Evolutionary conservation across 1,140 invertebrate genomes (phyloP).

Genomic region (Meloidogyne chitwoodi): DNA sequence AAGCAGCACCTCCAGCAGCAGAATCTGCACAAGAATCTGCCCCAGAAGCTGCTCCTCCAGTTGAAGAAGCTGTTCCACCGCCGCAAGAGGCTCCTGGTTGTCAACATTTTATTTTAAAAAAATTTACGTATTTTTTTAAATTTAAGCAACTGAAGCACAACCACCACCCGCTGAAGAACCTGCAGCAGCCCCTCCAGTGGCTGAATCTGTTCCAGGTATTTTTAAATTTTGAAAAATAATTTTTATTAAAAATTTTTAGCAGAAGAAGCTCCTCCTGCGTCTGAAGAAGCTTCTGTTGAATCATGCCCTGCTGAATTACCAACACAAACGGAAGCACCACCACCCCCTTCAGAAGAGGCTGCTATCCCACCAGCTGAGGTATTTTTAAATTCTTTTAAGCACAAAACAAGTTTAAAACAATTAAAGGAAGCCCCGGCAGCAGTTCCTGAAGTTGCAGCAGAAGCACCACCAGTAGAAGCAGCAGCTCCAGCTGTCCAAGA

Average conservation of each 20-base stretch:
- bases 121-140: background rate
- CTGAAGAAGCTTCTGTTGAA: background rate
- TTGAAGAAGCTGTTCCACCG: background rate
- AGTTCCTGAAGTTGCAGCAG: background rate
- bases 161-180: background rate
- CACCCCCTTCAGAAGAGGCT: background rate
- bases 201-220: background rate
- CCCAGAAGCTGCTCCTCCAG: background rate
- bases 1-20: background rate
- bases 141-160: background rate
- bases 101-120: background rate
- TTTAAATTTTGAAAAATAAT: background rate
- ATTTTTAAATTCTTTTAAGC: no score
- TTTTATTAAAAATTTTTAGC: background rate
- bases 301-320: background rate
- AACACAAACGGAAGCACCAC: background rate
- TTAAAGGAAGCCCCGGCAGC: background rate
- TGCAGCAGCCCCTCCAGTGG: background rate
- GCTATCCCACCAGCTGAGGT: background rate
- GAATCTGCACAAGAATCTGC: slow-evolving; percentile 1
- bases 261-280: slow-evolving; percentile 5
- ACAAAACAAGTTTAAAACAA: no score
- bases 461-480: background rate
- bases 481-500: background rate
- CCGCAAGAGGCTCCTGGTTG: background rate